A percentile compares a stretch with the other conserved stretches of the same genome.
Conservation (phyloP, 2,888 invertebrate genomes). For the Archips crataeganus region DNA sequence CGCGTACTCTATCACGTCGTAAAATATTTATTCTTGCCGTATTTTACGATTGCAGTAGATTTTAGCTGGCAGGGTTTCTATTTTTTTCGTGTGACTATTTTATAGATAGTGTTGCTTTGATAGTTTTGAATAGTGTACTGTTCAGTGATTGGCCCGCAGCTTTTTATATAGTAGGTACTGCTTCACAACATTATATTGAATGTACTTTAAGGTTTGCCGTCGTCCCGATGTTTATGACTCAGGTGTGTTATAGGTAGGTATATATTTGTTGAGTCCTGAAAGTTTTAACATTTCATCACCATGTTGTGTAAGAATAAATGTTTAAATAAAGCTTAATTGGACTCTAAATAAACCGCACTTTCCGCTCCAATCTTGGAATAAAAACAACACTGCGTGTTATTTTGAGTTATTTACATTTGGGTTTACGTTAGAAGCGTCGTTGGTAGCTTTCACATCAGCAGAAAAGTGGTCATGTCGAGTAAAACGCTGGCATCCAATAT, state of each 20-base stretch:
- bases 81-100: constrained; percentile 1
- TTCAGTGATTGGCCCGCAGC: no score
- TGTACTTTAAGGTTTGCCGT: no score
- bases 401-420: constrained; percentile 43
- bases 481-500: constrained; percentile 62
- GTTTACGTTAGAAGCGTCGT: constrained; percentile 35
- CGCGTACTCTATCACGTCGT: constrained; percentile 39
- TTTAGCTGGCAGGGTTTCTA: constrained; percentile 3
- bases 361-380: constrained; percentile 28
- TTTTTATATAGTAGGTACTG: not conserved
- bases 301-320: constrained; percentile 1
- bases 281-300: not conserved
- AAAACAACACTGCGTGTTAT: constrained; percentile 37
- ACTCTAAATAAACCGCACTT: constrained; percentile 21
- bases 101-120: not conserved
- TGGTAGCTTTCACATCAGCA: constrained; percentile 37
- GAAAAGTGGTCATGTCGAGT: constrained; percentile 60
- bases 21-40: constrained; percentile 39
- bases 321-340: constrained; percentile 34
- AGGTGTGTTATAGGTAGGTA: no score
- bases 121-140: not conserved
- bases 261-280: not conserved
- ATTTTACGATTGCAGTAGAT: constrained; percentile 36
- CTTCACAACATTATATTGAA: no score
- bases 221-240: not conserved